Conservation (phyloP, 2,888 invertebrate genomes). For the Odiellus spinosus region DNA sequence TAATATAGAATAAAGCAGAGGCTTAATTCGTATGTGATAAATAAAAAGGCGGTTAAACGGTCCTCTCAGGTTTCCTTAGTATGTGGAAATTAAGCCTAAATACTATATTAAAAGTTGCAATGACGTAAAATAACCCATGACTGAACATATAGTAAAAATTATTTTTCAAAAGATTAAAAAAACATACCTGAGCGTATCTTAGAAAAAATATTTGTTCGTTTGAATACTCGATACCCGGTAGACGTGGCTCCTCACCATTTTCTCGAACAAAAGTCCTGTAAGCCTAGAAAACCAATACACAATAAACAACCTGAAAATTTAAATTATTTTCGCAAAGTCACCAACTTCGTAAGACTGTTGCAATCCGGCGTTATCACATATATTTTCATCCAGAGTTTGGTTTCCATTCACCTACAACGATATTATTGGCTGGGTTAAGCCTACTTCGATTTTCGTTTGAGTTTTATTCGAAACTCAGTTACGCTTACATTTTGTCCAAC, state of each 20-base stretch:
- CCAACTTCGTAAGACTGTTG: conserved; percentile 26
- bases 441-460: background rate
- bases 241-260: conserved; percentile 22
- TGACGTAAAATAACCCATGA: too few species aligned
- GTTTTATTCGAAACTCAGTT: background rate
- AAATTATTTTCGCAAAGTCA: too few species aligned
- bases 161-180: too few species aligned
- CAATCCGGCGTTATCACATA: conserved; percentile 31
- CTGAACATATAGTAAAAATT: too few species aligned
- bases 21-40: too few species aligned
- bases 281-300: conserved; percentile 5
- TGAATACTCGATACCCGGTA: conserved; percentile 28
- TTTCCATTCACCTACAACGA: conserved; percentile 28
- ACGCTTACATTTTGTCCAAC: conserved; percentile 24
- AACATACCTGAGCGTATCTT: conserved; percentile 28
- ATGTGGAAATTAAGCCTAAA: too few species aligned
- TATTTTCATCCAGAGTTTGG: conserved; percentile 30
- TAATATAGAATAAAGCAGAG: too few species aligned
- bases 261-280: conserved; percentile 25
- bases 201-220: conserved; percentile 30
- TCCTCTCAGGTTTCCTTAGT: too few species aligned
- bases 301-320: too few species aligned
- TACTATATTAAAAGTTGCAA: too few species aligned
- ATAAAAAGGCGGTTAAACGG: too few species aligned
- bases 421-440: background rate